These are phyloP conservation scores for Acheta domesticus DNA, from an alignment of 2,888 invertebrate species.

Conservation along the genomic window DNA sequence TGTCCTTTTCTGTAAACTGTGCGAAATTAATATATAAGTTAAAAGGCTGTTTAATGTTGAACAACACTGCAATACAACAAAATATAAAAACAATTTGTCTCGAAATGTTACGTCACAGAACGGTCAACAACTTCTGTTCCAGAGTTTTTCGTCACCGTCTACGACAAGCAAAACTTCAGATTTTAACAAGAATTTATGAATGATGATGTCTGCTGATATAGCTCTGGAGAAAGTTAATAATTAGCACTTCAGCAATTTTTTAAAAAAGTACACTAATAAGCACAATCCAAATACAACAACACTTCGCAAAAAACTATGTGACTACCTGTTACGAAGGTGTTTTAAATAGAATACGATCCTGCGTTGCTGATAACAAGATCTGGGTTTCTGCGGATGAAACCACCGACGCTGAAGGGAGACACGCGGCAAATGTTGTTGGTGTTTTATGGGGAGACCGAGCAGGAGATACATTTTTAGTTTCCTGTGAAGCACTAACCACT, in stretches of 20 bases:
- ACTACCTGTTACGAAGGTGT: not conserved
- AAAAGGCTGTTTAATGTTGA: not conserved
- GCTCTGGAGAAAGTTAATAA: conserved; percentile 18
- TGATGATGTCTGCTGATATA: conserved; percentile 20
- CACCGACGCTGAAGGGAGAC: no score
- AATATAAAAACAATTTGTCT: not conserved
- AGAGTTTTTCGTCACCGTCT: conserved; percentile 21
- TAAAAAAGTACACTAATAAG: not conserved
- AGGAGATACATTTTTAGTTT: no score
- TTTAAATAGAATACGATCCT: not conserved
- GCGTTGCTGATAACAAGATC: no score
- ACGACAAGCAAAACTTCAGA: not conserved
- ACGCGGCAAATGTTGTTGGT: no score
- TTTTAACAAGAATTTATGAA: conserved; percentile 3
- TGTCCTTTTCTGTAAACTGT: not conserved
- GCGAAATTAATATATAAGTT: not conserved
- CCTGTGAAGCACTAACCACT: no score
- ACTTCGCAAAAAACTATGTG: not conserved
- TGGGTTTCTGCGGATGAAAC: no score
- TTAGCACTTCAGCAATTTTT: not conserved
- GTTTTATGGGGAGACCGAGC: no score
- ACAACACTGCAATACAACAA: conserved; percentile 20
- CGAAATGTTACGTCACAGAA: conserved; percentile 5
- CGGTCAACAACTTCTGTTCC: conserved; percentile 18
- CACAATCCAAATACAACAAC: not conserved